Conservation (phyloP, 2,797 vertebrate species). For the Megaceryle alcyon region DNA sequence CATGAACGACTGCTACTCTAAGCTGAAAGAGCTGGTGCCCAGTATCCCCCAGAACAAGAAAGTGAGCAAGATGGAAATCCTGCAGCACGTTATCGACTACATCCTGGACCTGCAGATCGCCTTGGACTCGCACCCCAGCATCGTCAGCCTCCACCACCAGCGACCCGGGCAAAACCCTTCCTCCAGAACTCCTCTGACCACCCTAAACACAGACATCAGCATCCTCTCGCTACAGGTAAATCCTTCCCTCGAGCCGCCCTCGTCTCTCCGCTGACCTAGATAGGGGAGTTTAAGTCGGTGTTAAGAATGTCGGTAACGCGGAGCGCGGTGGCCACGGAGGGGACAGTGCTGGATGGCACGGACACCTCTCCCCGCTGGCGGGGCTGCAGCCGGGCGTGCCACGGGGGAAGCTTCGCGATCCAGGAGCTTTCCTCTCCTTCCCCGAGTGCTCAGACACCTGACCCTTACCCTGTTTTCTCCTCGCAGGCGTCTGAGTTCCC, state of each 20-base stretch:
- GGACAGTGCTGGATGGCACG: rapidly evolving
- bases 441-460: background rate
- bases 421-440: background rate
- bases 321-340: background rate
- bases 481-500: conserved; percentile 94
- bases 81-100: conserved; percentile 99
- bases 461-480: background rate
- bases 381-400: background rate
- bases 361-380: background rate
- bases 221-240: conserved; percentile 96
- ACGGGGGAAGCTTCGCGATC: background rate
- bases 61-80: conserved; percentile 99
- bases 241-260: background rate
- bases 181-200: conserved; percentile 91
- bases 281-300: rapidly evolving
- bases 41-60: conserved; percentile 98
- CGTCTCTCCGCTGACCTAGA: background rate
- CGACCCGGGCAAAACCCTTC: conserved; percentile 77
- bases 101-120: conserved; percentile 99
- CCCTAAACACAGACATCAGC: conserved; percentile 98
- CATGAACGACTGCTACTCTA: conserved; percentile 99
- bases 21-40: conserved; percentile 97
- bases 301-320: rapidly evolving
- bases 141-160: conserved; percentile 90
- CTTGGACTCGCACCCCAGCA: conserved; percentile 92